Conservation (phyloP, 1,140 invertebrate species). For the Diachasma alloeum region DNA sequence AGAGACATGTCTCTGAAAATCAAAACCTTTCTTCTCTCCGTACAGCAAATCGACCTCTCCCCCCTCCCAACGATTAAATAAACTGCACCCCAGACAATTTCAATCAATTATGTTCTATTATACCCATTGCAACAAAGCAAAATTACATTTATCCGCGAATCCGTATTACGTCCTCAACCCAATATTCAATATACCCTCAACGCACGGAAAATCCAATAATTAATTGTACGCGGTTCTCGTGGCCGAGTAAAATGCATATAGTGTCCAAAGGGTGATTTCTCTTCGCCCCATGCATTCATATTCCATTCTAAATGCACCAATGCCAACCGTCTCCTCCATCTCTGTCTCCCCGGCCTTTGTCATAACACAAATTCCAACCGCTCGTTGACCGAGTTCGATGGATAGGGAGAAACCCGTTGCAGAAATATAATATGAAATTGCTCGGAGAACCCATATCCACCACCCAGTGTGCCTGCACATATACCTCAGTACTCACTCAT, state of each 20-base stretch:
- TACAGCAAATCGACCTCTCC: not conserved
- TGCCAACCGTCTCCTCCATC: not conserved
- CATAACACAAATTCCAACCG: constrained; percentile 5
- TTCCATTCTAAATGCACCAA: not conserved
- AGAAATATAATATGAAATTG: constrained; percentile 8
- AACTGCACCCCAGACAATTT: not conserved
- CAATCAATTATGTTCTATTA: not conserved
- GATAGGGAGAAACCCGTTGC: not conserved
- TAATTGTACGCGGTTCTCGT: not conserved
- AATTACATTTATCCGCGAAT: not conserved
- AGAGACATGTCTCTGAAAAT: not conserved
- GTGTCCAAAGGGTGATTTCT: not conserved
- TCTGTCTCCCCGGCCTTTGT: not conserved
- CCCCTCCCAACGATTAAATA: not conserved
- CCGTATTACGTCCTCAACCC: not conserved
- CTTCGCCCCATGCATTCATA: not conserved
- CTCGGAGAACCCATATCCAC: not conserved
- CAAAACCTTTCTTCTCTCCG: not conserved
- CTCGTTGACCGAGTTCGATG: constrained; percentile 4
- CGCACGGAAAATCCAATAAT: not conserved
- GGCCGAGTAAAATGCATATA: not conserved
- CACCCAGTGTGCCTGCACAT: not conserved
- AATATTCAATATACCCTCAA: not conserved
- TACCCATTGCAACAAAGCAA: not conserved
- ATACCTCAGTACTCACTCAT: not conserved